These are phyloP conservation scores for Cochlearius cochlearius DNA, from an alignment of 2,113 vertebrate genomes.

Conservation along the genomic window DNA sequence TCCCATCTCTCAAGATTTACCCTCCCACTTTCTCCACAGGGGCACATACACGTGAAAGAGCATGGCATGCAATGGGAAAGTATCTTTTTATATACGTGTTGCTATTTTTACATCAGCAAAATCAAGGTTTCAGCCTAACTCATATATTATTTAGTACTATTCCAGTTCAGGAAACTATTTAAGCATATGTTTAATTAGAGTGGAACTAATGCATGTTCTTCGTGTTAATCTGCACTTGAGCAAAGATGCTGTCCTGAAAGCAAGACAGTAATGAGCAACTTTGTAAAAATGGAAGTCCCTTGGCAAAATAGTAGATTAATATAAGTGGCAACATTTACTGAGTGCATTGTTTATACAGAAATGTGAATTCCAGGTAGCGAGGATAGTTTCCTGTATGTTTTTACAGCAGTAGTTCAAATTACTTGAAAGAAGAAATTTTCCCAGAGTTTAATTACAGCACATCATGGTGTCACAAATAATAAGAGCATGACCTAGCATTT, in stretches of 20 bases:
- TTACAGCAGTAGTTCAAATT: background rate
- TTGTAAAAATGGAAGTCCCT: background rate
- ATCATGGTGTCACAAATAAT: background rate
- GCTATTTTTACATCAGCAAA: background rate
- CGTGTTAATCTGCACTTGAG: background rate
- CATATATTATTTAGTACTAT: background rate
- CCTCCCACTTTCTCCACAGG: background rate
- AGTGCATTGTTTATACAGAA: background rate
- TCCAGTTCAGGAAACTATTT: background rate
- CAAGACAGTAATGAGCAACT: background rate
- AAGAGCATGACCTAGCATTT: background rate
- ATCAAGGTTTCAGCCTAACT: background rate
- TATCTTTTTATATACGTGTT: background rate
- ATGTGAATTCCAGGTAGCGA: background rate
- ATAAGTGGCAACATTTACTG: background rate
- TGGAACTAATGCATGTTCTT: background rate
- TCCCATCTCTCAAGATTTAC: background rate
- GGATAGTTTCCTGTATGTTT: background rate
- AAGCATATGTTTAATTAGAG: background rate
- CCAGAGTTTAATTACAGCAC: conserved; percentile 13
- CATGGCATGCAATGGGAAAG: background rate
- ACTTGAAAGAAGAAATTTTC: background rate
- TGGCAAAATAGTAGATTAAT: background rate
- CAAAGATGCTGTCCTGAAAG: background rate
- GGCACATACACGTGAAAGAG: background rate